Evolutionary conservation across 1,140 invertebrate genomes (phyloP).

Genomic region (Drosophila sproati): DNA sequence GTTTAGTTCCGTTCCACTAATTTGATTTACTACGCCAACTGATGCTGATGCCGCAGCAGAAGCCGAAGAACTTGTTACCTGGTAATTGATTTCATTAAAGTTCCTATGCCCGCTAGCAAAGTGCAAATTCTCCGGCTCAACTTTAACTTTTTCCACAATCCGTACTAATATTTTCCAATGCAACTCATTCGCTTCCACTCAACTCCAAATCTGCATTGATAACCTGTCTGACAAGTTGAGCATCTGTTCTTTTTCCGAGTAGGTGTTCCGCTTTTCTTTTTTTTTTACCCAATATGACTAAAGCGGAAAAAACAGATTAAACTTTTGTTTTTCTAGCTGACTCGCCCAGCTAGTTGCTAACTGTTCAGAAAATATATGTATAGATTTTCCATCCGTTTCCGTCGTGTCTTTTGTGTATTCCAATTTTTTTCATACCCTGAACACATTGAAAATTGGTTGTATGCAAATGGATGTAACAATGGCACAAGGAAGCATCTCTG

Average conservation of each 20-base stretch:
- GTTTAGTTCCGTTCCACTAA: conserved; percentile 46
- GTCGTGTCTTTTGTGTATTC: not conserved
- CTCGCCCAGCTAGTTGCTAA: conserved; percentile 21
- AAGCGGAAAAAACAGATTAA: conserved; percentile 8
- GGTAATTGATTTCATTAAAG: conserved; percentile 76
- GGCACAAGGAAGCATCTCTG: too few relatives aligned
- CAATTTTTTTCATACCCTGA: too few relatives aligned
- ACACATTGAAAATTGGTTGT: too few relatives aligned
- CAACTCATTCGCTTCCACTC: not conserved
- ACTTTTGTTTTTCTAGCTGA: conserved; percentile 8
- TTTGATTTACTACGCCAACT: conserved; percentile 55
- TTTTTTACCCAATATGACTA: not conserved
- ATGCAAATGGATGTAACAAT: too few relatives aligned
- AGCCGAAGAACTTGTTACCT: conserved; percentile 21
- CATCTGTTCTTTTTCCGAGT: conserved; percentile 29
- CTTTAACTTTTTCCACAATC: not conserved
- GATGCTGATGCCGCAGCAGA: conserved; percentile 4
- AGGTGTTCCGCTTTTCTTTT: not conserved
- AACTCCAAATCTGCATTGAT: conserved; percentile 18
- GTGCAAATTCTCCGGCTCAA: conserved; percentile 55
- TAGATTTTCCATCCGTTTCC: conserved; percentile 42
- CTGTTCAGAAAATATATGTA: conserved; percentile 31
- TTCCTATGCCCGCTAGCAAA: conserved; percentile 22
- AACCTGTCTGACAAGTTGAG: conserved; percentile 43
- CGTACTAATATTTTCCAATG: conserved; percentile 24